phyloP scores from a whole-genome alignment of 2,113 vertebrate species.

The Psophia crepitans region DNA sequence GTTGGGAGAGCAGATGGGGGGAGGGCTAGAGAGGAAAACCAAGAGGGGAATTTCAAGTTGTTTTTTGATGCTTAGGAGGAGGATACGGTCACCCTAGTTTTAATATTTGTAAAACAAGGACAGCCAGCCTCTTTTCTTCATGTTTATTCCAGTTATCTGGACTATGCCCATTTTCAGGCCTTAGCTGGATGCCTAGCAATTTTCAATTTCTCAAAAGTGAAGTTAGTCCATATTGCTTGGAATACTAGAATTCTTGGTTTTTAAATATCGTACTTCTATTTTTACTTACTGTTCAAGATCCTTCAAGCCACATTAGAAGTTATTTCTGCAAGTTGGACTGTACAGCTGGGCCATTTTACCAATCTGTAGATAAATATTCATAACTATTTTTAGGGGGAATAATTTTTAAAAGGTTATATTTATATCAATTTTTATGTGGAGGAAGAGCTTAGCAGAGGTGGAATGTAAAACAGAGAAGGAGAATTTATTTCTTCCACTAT shows the following conservation, averaged over 20 bases:
- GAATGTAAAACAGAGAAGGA: neutral
- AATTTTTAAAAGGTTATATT: constrained; percentile 1
- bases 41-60: neutral
- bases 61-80: neutral
- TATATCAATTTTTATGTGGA: constrained; percentile 15
- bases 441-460: constrained; percentile 15
- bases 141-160: neutral
- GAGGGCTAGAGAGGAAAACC: neutral
- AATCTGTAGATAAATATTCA: neutral
- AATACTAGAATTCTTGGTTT: neutral
- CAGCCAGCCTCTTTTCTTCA: neutral
- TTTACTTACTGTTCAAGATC: neutral
- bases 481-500: neutral
- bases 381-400: constrained; percentile 26
- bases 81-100: neutral
- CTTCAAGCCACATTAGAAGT: neutral
- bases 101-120: neutral
- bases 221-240: neutral
- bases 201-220: neutral
- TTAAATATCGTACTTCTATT: neutral
- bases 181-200: neutral
- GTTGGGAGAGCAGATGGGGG: neutral
- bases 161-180: neutral
- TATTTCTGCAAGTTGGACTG: constrained; percentile 26
- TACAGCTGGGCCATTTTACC: neutral